Base-by-base conservation (phyloP, 2,113 vertebrate species). In the Typhlomys cinereus region DNA sequence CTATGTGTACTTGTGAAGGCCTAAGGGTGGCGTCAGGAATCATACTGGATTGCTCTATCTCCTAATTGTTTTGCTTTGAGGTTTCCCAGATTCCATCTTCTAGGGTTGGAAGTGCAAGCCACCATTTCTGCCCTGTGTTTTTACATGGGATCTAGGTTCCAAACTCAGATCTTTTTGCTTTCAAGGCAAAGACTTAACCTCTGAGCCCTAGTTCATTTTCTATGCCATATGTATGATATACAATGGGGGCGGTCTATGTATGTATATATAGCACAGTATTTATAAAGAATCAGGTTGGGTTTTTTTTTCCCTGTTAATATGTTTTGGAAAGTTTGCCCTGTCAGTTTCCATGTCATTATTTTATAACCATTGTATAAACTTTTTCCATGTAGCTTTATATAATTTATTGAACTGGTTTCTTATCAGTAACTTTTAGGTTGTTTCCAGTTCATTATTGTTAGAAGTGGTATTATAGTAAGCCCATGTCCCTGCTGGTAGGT, bases 281-380 rank as follows among this genome's bases (percentile, higher is more conserved):
- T 78, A 34, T 23, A 64, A 48, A 64, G 11, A n/a, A 62, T 73
- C 57, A 73, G 23, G 34, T 90, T 90, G 54, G n/a, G n/a, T n/a
- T n/a, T 15, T 36, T 70, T 89, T 94, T 87, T 85, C 18, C 73
- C 31, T 41, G 21, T 90, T 61, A 67, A 74, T 1, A 34, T 61
- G 70, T 92, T 82, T 94, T 61, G 79, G 48, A 54, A 70, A 57
- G 34, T 64, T n/a, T 62, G 88, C 52, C 48, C 7, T 88, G 41
- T 85, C 66, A 92, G 46, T 71, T 92, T 87, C 29, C 4, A 78
- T 75, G 66, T 69, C n/a, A 52, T 90, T 90, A 62, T 87, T 90
- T 75, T 92, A 71, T 88, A 62, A 88, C 7, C 66, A 52, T 29
- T 71, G 23, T 8, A 20, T 90, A 67, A 78, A 90, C 66, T 64